Base-by-base conservation (phyloP, 2,113 vertebrate genomes). In the Eonycteris spelaea region DNA sequence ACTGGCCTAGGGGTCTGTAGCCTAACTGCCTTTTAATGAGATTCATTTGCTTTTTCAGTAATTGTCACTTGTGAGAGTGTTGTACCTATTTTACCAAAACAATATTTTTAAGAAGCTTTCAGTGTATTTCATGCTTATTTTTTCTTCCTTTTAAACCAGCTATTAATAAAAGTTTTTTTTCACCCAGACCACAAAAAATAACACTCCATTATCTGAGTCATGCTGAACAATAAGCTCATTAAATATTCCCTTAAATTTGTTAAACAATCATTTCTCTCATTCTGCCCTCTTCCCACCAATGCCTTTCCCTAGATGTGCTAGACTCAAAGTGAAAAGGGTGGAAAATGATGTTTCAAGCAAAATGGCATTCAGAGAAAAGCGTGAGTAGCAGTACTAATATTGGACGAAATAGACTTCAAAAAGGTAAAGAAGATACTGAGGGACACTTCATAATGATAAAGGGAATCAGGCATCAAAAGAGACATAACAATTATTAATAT, bases 161-260 rank as follows among this genome's bases (percentile, higher is more conserved):
- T 84, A 16, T 70, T 82, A 65, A 63, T 79, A 82, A 77, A 35
- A 51, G n/a, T 26, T 77, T 85, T 5, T 28, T 93, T 85, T 51
- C 53, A 83, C 80, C n/a, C 51, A 93, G 43, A 48, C 59, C n/a
- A 59, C 13, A 87, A 22, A 57, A 13, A 67, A 6, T 59, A 75
- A 82, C 5, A 51, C 38, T 45, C 24, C 7, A 22, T 79, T 61
- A 55, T 75, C 75, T 83, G 19, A 95, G 45, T 73, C 71, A 61
- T 78, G 21, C 68, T 90, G n/a, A 86, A 90, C 67, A 63, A 65
- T 22, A 51, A 92, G 65, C 68, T 95, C n/a, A 68, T 75, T 91
- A 93, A 78, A 55, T 21, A 80, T 53, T 35, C 30, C n/a, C 51
- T 24, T 93, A 57, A 68, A 10, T 59, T 55, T 92, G 45, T 74